A percentile compares a stretch with the other conserved stretches of the same genome.
phyloP scores from a whole-genome alignment of 35 echinoderm and acorn worm species.

The Lytechinus variegatus region DNA sequence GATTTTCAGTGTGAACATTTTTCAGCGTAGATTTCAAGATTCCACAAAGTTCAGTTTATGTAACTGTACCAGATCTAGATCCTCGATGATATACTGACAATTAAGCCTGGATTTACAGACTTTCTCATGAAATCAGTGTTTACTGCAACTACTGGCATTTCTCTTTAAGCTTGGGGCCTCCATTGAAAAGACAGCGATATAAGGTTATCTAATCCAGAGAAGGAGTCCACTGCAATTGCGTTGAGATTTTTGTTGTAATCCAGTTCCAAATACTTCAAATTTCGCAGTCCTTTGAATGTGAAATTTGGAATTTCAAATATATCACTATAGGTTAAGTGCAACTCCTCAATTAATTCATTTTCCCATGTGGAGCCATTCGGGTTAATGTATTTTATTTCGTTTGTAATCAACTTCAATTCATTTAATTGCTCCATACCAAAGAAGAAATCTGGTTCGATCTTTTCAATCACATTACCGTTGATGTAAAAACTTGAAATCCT shows the following conservation, averaged over 20 bases:
- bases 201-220: neutral
- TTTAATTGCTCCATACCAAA: neutral
- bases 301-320: neutral
- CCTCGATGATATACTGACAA: too few species aligned
- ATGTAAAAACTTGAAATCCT: too few species aligned
- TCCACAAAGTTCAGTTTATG: too few species aligned
- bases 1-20: too few species aligned
- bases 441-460: neutral
- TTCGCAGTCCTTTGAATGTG: neutral
- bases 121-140: too few species aligned
- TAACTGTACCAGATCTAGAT: too few species aligned
- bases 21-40: too few species aligned
- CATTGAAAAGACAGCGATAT: neutral
- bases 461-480: neutral
- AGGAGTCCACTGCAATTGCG: neutral
- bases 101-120: too few species aligned
- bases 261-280: neutral
- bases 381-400: neutral
- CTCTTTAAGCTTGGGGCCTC: neutral
- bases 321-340: neutral
- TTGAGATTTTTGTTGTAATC: neutral
- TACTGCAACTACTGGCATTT: neutral
- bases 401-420: neutral
- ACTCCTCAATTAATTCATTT: neutral
- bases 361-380: neutral